Conservation (phyloP, 1,140 invertebrate genomes). For the Helicoverpa armigera region DNA sequence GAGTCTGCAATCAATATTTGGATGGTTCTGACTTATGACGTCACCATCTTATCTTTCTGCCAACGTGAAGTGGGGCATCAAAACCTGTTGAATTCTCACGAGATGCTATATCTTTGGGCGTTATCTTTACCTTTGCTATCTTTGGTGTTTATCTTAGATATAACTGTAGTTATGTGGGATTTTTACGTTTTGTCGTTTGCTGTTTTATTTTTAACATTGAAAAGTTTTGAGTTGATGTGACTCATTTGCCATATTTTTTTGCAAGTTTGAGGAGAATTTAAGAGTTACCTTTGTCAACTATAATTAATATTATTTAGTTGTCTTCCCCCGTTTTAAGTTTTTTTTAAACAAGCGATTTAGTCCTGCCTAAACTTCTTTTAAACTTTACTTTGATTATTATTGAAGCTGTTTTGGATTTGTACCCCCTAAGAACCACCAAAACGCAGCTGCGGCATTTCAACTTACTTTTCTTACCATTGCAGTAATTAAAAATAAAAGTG, state of each 20-base stretch:
- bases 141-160: slow-evolving; percentile 35
- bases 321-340: too few relatives aligned
- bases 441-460: background rate
- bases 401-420: too few relatives aligned
- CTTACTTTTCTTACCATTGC: background rate
- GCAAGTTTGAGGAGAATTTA: too few relatives aligned
- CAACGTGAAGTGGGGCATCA: background rate
- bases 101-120: slow-evolving; percentile 16
- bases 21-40: background rate
- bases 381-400: too few relatives aligned
- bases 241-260: too few relatives aligned
- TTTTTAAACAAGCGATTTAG: too few relatives aligned
- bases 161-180: slow-evolving; percentile 9
- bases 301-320: too few relatives aligned
- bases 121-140: slow-evolving; percentile 6
- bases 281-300: too few relatives aligned
- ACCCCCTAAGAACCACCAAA: too few relatives aligned
- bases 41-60: background rate
- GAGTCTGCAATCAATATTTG: too few relatives aligned
- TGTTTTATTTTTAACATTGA: background rate
- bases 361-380: too few relatives aligned
- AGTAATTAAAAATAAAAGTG: background rate
- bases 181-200: background rate
- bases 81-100: slow-evolving; percentile 12
- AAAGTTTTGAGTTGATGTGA: too few relatives aligned